Conservation (phyloP, 2,797 vertebrate genomes). For the Tinamus major region DNA sequence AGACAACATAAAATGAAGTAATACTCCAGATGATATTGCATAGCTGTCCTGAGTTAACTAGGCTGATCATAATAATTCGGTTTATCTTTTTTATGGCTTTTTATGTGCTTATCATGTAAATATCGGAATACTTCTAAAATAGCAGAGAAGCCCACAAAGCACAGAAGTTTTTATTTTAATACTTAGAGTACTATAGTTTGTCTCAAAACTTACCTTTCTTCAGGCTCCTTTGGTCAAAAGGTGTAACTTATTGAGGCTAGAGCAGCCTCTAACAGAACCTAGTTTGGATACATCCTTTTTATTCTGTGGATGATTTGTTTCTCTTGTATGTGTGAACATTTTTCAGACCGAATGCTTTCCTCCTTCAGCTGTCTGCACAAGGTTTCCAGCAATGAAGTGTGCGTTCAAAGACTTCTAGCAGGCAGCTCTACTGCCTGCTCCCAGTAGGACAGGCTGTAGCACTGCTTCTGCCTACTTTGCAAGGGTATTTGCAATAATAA, state of each 20-base stretch:
- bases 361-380: slow-evolving; percentile 62
- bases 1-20: not conserved
- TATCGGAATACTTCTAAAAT: slow-evolving; percentile 23
- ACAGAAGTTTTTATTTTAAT: not conserved
- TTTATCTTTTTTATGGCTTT: slow-evolving; percentile 19
- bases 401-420: slow-evolving; percentile 60
- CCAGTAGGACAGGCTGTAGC: slow-evolving; percentile 54
- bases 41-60: not conserved
- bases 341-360: slow-evolving; percentile 63
- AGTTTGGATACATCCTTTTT: not conserved
- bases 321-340: slow-evolving; percentile 56
- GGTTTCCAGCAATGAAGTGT: slow-evolving; percentile 59
- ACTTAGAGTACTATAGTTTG: not conserved
- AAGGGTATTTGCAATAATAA: slow-evolving; percentile 50
- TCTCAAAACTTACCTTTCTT: not conserved
- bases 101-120: not conserved
- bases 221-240: not conserved
- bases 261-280: not conserved
- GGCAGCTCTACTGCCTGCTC: slow-evolving; percentile 55
- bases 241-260: not conserved
- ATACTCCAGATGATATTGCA: not conserved
- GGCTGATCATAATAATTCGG: not conserved
- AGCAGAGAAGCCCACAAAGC: not conserved
- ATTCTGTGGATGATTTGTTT: slow-evolving; percentile 40
- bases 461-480: slow-evolving; percentile 45